These are phyloP conservation scores for Pseudochirops corinnae DNA, from an alignment of 2,797 vertebrate species.

Conservation along the genomic window DNA sequence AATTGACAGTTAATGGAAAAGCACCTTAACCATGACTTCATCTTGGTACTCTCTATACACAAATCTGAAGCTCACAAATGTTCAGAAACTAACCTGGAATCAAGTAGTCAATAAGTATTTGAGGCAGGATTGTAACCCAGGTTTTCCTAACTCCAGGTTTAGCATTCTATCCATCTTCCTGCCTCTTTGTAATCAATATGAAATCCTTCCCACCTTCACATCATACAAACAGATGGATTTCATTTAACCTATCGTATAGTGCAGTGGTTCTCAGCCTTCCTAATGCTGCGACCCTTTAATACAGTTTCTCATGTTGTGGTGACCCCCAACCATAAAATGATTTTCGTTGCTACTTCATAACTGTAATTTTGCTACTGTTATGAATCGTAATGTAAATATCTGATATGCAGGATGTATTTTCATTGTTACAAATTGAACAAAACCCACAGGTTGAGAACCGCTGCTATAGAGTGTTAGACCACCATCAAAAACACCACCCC, in stretches of 20 bases:
- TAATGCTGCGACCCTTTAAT: too few species aligned
- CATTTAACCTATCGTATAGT: not conserved
- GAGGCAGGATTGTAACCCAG: not conserved
- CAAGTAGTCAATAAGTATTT: not conserved
- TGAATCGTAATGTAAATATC: too few species aligned
- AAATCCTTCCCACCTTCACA: not conserved
- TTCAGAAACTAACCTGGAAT: not conserved
- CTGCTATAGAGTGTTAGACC: not conserved
- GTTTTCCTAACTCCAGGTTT: not conserved
- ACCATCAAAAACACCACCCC: not conserved
- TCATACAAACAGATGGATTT: not conserved
- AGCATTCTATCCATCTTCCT: not conserved
- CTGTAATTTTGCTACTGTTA: too few species aligned
- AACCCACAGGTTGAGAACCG: too few species aligned
- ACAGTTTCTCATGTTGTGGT: too few species aligned
- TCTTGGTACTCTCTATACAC: not conserved
- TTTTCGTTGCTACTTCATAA: too few species aligned
- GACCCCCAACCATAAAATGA: too few species aligned
- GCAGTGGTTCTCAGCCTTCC: too few species aligned
- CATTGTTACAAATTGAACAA: too few species aligned
- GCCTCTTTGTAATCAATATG: not conserved
- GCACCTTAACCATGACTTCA: not conserved
- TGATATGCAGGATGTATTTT: too few species aligned
- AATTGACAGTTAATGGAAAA: not conserved
- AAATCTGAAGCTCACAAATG: not conserved